A percentile compares a stretch with the other conserved stretches of the same genome.
phyloP scores from a whole-genome alignment of 1,140 invertebrate genomes.

The Limonius californicus region DNA sequence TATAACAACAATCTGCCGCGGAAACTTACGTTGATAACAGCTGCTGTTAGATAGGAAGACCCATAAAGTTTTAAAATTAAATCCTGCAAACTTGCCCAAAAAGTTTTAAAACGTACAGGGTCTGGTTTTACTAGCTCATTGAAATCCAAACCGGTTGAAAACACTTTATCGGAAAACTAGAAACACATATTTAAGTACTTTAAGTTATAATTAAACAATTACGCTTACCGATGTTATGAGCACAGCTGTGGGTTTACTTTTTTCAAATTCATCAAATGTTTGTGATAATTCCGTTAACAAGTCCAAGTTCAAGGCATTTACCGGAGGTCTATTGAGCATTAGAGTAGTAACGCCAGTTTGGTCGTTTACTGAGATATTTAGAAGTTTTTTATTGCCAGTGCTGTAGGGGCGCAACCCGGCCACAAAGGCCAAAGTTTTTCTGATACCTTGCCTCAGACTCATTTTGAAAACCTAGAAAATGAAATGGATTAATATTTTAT shows the following conservation, averaged over 20 bases:
- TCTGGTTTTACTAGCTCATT: constrained; percentile 83
- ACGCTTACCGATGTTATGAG: constrained; percentile 73
- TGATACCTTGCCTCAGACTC: too few relatives aligned
- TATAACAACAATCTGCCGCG: too few relatives aligned
- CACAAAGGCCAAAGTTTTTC: too few relatives aligned
- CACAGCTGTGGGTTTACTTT: constrained; percentile 66
- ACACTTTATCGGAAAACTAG: constrained; percentile 68
- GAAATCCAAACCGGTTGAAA: constrained; percentile 80
- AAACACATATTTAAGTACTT: constrained; percentile 30
- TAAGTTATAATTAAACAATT: not conserved
- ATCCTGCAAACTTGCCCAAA: constrained; percentile 69
- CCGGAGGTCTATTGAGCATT: constrained; percentile 70
- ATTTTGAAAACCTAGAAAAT: too few relatives aligned
- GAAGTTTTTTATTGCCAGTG: too few relatives aligned
- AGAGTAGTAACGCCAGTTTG: constrained; percentile 66
- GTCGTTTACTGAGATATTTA: constrained; percentile 43
- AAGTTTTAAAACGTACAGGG: constrained; percentile 60
- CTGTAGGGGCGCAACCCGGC: too few relatives aligned
- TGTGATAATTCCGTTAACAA: constrained; percentile 61
- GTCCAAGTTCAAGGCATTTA: constrained; percentile 79
- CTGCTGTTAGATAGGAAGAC: constrained; percentile 65
- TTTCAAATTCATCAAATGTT: constrained; percentile 62
- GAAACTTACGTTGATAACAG: constrained; percentile 83
- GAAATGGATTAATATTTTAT: too few relatives aligned
- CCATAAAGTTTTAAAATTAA: constrained; percentile 75